Evolutionary conservation across 2,797 vertebrate species (phyloP), one percentile per base, ranked within the genome.

Genomic region (Pygocentrus nattereri): DNA sequence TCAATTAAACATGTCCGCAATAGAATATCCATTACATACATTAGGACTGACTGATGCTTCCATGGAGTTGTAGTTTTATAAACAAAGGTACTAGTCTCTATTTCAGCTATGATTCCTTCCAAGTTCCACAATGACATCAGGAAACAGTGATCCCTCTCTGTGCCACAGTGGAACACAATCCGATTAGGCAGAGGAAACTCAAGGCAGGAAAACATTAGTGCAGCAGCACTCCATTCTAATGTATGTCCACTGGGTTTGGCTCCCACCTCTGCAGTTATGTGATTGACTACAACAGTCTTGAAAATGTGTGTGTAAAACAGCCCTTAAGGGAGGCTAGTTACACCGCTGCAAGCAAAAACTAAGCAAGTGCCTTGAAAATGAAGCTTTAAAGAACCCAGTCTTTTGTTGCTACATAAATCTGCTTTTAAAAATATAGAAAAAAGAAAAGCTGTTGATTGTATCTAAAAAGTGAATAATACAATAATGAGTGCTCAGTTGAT

Each of bases 391-490:
- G 23, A 27, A 34, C 61, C 74, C 65, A 41, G 30, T 38, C 15
- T 30, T 44, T 27, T 31, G 54, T 23, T 59, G 68, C 75, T 82
- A 82, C 80, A 82, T 61, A 77, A 27, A 62, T 56, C 54, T 71
- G 38, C 59, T 67, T 67, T 27, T 27, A 0, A 78, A 74, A 27
- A 71, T 15, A 73, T 13, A 47, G 1, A 68, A 61, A 73, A 50
- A 54, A 49, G 21, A 67, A 64, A 49, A 15, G 3, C 23, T 61
- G 25, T 18, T 41, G 18, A 69, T 64, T 1, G 38, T 25, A 49
- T 49, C 67, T 49, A 5, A 25, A 44, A 69, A 18, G 34, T 69
- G n/a, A 69, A 69, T 5, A 47, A 69, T 25, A 41, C 38, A 23
- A n/a, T 69, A 13, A n/a, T n/a, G 4, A 69, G 13, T 25, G 41